Evolutionary conservation across 2,888 invertebrate species (phyloP).

Genomic region (Xestia ashworthii): DNA sequence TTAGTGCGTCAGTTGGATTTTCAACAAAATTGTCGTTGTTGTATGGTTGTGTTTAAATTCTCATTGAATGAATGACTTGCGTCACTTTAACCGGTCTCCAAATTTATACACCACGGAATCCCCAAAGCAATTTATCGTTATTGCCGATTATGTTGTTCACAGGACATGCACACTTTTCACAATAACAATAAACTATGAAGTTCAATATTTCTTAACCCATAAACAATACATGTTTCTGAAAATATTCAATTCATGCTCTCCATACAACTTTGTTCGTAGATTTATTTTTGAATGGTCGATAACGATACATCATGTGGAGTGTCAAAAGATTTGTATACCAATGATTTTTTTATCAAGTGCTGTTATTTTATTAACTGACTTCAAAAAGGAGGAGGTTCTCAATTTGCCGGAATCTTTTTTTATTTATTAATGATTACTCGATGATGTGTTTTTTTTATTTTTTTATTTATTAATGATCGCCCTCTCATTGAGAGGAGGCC

Average conservation of each 20-base stretch:
- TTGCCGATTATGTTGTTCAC: conserved; percentile 4
- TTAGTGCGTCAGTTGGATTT: no score
- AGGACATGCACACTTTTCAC: not conserved
- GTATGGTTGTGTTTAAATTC: not conserved
- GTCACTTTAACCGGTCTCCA: not conserved
- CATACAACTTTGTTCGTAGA: conserved; percentile 40
- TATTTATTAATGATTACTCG: no score
- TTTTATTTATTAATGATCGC: no score
- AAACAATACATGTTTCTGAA: conserved; percentile 39
- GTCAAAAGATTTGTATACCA: conserved; percentile 41
- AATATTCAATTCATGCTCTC: conserved; percentile 35
- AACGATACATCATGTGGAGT: conserved; percentile 42
- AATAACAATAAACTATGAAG: conserved; percentile 29
- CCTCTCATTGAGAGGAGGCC: no score
- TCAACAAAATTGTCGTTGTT: not conserved
- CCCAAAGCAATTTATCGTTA: conserved; percentile 8
- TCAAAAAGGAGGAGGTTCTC: no score
- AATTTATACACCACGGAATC: not conserved
- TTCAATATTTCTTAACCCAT: conserved; percentile 44
- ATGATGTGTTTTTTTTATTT: no score
- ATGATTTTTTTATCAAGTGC: conserved; percentile 54
- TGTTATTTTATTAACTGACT: not conserved
- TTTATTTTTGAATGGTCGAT: conserved; percentile 57
- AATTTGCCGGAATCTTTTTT: no score
- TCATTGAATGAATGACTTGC: not conserved